Evolutionary conservation across 2,888 invertebrate genomes (phyloP).

Genomic region (Cataglyphis albicans): DNA sequence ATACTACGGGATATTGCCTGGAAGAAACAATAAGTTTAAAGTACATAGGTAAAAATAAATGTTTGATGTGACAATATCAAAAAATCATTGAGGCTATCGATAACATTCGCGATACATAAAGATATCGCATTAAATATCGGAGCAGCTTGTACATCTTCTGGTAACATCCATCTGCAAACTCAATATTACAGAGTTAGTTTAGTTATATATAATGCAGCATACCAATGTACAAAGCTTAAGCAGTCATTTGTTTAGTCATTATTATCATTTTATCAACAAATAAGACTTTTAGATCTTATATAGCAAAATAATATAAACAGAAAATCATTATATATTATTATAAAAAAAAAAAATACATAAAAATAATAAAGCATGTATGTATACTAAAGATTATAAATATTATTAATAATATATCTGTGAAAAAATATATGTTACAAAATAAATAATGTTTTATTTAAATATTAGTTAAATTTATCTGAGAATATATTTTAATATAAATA

Average conservation of each 20-base stretch:
- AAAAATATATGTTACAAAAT: not conserved
- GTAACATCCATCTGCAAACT: conserved; percentile 83
- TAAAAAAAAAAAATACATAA: not conserved
- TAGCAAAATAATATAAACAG: not conserved
- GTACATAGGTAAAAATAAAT: conserved; percentile 50
- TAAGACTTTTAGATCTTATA: not conserved
- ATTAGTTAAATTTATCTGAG: not conserved
- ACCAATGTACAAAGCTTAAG: conserved; percentile 64
- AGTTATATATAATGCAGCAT: conserved; percentile 50
- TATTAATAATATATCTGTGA: not conserved
- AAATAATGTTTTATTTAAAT: not conserved
- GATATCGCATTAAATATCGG: conserved; percentile 63
- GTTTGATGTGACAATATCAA: conserved; percentile 42
- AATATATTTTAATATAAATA: not conserved
- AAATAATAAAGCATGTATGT: not conserved
- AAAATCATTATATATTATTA: not conserved
- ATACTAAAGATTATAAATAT: not conserved
- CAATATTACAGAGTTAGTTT: conserved; percentile 80
- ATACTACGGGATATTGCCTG: conserved; percentile 73
- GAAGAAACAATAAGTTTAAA: conserved; percentile 75
- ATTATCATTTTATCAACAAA: not conserved
- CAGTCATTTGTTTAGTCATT: conserved; percentile 23
- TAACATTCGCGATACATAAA: conserved; percentile 61
- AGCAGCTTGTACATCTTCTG: conserved; percentile 73
- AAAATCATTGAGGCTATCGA: conserved; percentile 70